Evolutionary conservation across 2,113 vertebrate species (phyloP).

Genomic region (Nansenia antarctica): DNA sequence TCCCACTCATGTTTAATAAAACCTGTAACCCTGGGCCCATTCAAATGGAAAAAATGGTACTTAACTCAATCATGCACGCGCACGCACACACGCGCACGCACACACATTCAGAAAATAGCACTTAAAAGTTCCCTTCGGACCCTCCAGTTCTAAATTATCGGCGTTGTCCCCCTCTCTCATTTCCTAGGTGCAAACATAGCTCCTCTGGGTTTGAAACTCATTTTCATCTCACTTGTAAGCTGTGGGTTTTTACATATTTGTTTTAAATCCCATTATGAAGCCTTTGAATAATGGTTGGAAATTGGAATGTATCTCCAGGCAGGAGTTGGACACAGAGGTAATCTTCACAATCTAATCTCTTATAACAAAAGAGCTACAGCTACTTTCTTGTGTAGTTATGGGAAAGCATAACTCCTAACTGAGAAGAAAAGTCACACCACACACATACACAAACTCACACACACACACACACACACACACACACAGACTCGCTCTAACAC

Average conservation of each 20-base stretch:
- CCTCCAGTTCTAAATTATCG: slow-evolving; percentile 54
- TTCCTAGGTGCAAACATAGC: slow-evolving; percentile 49
- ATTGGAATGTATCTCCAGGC: slow-evolving; percentile 70
- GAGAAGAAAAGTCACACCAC: slow-evolving; percentile 14
- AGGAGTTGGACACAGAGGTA: slow-evolving; percentile 71
- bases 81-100: slow-evolving; percentile 10
- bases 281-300: slow-evolving; percentile 66
- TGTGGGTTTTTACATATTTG: slow-evolving; percentile 70
- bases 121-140: slow-evolving; percentile 43
- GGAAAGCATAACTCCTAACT: slow-evolving; percentile 35
- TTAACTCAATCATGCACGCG: no score
- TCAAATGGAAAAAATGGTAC: no score
- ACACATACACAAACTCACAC: slow-evolving; percentile 5
- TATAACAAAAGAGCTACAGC: slow-evolving; percentile 39
- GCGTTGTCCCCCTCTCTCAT: slow-evolving; percentile 56
- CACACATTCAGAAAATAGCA: slow-evolving; percentile 1
- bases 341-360: slow-evolving; percentile 68
- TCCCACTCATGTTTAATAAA: no score
- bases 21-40: no score
- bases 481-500: slow-evolving; percentile 10
- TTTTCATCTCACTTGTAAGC: slow-evolving; percentile 73
- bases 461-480: slow-evolving; percentile 5
- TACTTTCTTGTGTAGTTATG: slow-evolving; percentile 38
- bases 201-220: slow-evolving; percentile 74
- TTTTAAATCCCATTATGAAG: slow-evolving; percentile 75